Evolutionary conservation across 2,113 vertebrate species (phyloP).

Genomic region (Chloroceryle aenea): DNA sequence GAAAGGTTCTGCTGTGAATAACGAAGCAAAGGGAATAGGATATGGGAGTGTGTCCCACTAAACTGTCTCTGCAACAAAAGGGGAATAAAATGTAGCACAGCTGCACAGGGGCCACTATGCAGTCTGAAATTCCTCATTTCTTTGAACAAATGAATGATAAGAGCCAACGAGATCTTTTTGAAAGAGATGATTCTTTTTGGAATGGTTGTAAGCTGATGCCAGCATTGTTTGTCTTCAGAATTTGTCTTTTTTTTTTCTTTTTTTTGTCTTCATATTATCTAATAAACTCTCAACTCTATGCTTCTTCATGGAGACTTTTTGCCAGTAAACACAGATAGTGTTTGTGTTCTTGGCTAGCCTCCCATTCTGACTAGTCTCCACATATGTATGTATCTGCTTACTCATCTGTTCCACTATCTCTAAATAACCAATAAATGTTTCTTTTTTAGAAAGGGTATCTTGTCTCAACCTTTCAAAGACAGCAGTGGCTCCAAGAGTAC

Average conservation of each 20-base stretch:
- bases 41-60: neutral
- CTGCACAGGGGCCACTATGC: neutral
- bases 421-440: neutral
- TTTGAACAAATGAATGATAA: neutral
- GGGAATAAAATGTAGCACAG: conserved; percentile 6
- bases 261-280: neutral
- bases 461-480: neutral
- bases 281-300: neutral
- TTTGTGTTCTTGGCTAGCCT: neutral
- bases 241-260: neutral
- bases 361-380: neutral
- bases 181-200: neutral
- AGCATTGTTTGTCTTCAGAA: neutral
- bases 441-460: neutral
- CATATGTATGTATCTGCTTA: neutral
- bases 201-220: neutral
- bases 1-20: conserved; percentile 36
- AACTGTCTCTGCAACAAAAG: conserved; percentile 31
- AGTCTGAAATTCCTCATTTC: neutral
- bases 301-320: neutral
- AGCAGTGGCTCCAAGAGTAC: neutral
- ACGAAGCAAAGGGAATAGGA: neutral
- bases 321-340: neutral
- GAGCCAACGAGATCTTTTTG: neutral
- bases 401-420: neutral